These are phyloP conservation scores for Heliconius aoede DNA, from an alignment of 2,888 invertebrate genomes.

Conservation along the genomic window DNA sequence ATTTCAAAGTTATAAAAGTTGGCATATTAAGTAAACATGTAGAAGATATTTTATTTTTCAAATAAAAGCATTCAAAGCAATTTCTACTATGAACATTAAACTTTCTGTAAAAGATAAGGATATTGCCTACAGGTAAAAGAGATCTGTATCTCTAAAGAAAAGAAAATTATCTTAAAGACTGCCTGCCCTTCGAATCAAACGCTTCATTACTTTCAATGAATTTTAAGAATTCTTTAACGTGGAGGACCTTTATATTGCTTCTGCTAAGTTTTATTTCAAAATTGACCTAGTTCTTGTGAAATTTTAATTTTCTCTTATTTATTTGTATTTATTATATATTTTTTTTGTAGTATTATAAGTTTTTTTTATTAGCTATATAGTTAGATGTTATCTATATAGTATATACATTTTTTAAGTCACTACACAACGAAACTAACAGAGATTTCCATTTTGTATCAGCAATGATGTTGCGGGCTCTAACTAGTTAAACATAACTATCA, in stretches of 20 bases:
- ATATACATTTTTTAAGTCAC: no score
- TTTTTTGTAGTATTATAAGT: background rate
- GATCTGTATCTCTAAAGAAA: background rate
- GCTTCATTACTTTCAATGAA: conserved; percentile 47
- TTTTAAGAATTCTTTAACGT: conserved; percentile 43
- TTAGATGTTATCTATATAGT: no score
- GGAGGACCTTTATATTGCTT: conserved; percentile 38
- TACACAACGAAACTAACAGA: no score
- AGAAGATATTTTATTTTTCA: background rate
- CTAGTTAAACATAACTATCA: no score
- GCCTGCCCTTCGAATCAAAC: conserved; percentile 43
- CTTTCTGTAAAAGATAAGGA: background rate
- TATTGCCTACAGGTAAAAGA: conserved; percentile 8
- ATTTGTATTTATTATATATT: background rate
- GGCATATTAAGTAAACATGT: background rate
- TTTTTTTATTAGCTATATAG: no score
- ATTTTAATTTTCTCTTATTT: conserved; percentile 17
- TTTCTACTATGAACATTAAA: background rate
- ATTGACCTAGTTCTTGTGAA: conserved; percentile 29
- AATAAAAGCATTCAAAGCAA: background rate
- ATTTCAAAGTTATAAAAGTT: background rate
- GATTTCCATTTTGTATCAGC: no score
- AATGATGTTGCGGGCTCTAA: no score
- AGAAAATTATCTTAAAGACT: conserved; percentile 37
- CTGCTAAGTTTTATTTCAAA: conserved; percentile 33